Conservation (phyloP, 1,140 invertebrate genomes). For the Danaus melanippus region DNA sequence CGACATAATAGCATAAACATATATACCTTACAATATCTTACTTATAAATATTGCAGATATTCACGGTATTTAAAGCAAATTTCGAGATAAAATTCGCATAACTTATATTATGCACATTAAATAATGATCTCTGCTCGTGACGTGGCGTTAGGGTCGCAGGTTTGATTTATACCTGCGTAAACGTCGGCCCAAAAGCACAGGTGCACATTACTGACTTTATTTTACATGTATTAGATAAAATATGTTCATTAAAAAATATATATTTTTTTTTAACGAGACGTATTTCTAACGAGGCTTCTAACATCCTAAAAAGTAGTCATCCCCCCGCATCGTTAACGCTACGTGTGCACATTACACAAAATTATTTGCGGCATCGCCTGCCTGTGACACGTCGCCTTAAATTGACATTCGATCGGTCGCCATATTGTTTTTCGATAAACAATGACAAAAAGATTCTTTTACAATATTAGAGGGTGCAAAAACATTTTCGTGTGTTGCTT, state of each 20-base stretch:
- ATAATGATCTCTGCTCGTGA: constrained; percentile 33
- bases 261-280: no score
- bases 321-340: constrained; percentile 43
- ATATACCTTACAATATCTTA: no score
- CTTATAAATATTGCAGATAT: no score
- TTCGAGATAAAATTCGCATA: constrained; percentile 17
- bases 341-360: constrained; percentile 50
- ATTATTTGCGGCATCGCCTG: constrained; percentile 20
- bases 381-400: constrained; percentile 25
- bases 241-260: no score
- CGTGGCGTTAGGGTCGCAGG: constrained; percentile 23
- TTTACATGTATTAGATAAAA: background rate
- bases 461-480: no score
- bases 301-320: background rate
- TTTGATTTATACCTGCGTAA: constrained; percentile 29
- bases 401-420: constrained; percentile 55
- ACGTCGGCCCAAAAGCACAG: constrained; percentile 24
- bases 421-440: constrained; percentile 39
- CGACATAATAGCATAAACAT: no score
- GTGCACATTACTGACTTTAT: constrained; percentile 28
- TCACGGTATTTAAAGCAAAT: constrained; percentile 14
- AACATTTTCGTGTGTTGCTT: no score
- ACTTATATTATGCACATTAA: constrained; percentile 17
- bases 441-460: no score
- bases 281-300: no score